A percentile compares a stretch with the other conserved stretches of the same genome.
Evolutionary conservation across 2,113 vertebrate species (phyloP).

Genomic region (Arenaria interpres): DNA sequence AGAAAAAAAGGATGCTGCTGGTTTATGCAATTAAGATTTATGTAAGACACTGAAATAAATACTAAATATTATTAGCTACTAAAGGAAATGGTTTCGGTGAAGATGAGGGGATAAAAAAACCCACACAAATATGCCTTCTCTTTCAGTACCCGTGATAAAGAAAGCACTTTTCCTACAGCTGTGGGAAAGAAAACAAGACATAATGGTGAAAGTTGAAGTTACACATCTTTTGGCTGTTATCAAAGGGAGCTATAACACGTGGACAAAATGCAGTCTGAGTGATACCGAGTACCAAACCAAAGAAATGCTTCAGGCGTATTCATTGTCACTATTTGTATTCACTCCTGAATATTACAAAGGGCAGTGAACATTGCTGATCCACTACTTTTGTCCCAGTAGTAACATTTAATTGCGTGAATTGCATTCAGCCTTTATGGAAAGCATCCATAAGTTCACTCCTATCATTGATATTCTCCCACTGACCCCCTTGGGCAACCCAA

Average conservation of each 20-base stretch:
- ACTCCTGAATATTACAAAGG: background rate
- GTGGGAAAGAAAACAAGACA: constrained; percentile 52
- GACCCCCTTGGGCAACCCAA: background rate
- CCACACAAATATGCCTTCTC: background rate
- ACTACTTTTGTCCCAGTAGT: background rate
- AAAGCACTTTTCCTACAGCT: constrained; percentile 40
- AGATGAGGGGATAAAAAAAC: constrained; percentile 4
- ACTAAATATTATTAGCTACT: constrained; percentile 55
- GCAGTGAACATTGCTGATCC: background rate
- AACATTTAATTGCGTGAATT: background rate
- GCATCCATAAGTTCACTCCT: background rate
- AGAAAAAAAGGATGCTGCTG: constrained; percentile 24
- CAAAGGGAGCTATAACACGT: background rate
- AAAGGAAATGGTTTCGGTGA: constrained; percentile 11
- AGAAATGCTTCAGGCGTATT: constrained; percentile 16
- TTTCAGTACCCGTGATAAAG: constrained; percentile 10
- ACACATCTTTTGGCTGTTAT: constrained; percentile 8
- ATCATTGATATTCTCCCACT: background rate
- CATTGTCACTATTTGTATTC: background rate
- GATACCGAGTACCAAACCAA: constrained; percentile 11
- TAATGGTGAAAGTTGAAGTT: constrained; percentile 5
- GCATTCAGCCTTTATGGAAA: background rate
- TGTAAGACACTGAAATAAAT: constrained; percentile 37
- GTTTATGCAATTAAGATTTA: constrained; percentile 42
- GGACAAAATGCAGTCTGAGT: background rate